phyloP scores from a whole-genome alignment of 92 coral and sea anemone species.

The Meandrina meandrites region DNA sequence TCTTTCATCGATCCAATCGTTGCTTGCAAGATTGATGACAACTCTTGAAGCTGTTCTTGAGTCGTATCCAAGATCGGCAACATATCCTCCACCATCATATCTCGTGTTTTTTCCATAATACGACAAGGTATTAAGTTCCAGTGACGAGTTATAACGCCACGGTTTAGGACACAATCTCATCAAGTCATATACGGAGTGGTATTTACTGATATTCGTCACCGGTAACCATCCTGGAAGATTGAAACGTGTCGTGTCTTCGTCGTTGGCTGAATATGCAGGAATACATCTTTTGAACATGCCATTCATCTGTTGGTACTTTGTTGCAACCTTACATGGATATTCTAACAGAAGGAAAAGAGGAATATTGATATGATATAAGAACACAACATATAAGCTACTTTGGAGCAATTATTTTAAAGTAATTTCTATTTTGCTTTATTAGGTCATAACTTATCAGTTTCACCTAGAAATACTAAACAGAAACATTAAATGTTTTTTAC shows the following conservation, averaged over 20 bases:
- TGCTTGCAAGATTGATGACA: slow-evolving; percentile 61
- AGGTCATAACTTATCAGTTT: too few species aligned
- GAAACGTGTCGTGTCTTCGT: slow-evolving; percentile 64
- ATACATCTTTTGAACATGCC: slow-evolving; percentile 56
- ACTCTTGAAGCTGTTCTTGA: slow-evolving; percentile 78
- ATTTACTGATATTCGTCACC: slow-evolving; percentile 63
- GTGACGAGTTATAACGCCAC: slow-evolving; percentile 80
- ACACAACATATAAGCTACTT: neutral
- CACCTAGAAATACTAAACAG: too few species aligned
- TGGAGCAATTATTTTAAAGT: too few species aligned
- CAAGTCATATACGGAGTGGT: slow-evolving; percentile 58
- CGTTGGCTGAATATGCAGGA: slow-evolving; percentile 61
- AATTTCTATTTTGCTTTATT: too few species aligned
- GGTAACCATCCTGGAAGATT: slow-evolving; percentile 86
- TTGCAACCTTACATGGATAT: slow-evolving; percentile 55
- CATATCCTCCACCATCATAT: slow-evolving; percentile 91
- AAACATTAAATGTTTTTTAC: too few species aligned
- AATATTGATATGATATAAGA: neutral
- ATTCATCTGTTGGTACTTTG: slow-evolving; percentile 7
- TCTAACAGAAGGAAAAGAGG: slow-evolving; percentile 35
- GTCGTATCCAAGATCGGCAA: slow-evolving; percentile 91
- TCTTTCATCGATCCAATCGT: slow-evolving; percentile 78
- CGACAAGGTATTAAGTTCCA: slow-evolving; percentile 61
- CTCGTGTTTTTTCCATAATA: slow-evolving; percentile 51
- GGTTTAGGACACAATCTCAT: slow-evolving; percentile 79